Conservation (phyloP, 2,113 vertebrate species). For the Oostethus manadensis region DNA sequence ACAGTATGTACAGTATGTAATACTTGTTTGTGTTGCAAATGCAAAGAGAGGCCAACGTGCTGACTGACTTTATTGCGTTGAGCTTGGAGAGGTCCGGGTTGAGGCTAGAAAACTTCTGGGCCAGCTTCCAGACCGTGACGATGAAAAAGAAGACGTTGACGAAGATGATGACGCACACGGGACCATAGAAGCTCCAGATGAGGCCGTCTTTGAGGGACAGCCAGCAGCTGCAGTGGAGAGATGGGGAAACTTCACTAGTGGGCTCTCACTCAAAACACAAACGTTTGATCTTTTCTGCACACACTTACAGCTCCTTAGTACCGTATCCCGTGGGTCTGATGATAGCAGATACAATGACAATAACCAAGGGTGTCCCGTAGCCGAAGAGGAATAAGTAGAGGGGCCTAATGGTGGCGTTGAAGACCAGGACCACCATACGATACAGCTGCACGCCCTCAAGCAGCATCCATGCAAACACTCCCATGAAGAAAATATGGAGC, state of each 20-base stretch:
- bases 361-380: conserved; percentile 72
- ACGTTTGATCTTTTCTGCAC: neutral
- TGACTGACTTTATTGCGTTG: conserved; percentile 72
- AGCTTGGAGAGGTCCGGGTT: conserved; percentile 78
- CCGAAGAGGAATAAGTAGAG: conserved; percentile 69
- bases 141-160: conserved; percentile 77
- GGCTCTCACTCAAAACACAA: conserved; percentile 2
- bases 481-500: conserved; percentile 82
- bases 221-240: conserved; percentile 76
- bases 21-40: neutral
- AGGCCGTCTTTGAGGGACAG: conserved; percentile 55
- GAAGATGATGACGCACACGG: conserved; percentile 71
- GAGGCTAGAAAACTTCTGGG: conserved; percentile 77
- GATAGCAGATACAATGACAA: conserved; percentile 73
- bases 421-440: conserved; percentile 82
- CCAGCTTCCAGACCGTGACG: conserved; percentile 79
- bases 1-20: neutral
- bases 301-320: conserved; percentile 67
- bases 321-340: conserved; percentile 66
- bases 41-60: neutral
- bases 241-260: conserved; percentile 14
- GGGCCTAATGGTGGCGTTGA: conserved; percentile 72
- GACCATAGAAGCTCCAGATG: conserved; percentile 81
- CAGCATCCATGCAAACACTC: conserved; percentile 83
- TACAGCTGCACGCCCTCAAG: conserved; percentile 86